Base-by-base conservation (phyloP, 2,797 vertebrate species). In the Salarias fasciatus region DNA sequence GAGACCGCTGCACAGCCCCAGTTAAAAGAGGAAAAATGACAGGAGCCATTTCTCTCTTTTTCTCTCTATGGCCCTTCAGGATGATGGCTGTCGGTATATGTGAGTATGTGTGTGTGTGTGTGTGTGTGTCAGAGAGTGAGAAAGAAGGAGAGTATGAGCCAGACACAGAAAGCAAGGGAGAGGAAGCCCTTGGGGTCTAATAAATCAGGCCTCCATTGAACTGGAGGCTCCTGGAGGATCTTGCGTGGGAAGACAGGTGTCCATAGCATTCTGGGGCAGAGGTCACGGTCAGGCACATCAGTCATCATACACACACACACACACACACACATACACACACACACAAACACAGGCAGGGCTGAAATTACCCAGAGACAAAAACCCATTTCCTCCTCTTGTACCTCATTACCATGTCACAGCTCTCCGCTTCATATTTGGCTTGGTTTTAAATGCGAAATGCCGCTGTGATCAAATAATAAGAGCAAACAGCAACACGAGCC, bases 171-270 rank as follows among this genome's bases (percentile, higher is more conserved):
- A 53, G 45, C 62, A 63, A 50, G 45, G 40, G 35, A 67, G 57
- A 74, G 71, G 46, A 68, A 84, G 81, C 73, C 87, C 75, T 78
- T 69, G 52, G 85, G 87, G 85, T 85, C 79, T 79, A 69, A 90
- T 89, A 90, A 90, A 90, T 89, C 87, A 89, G 84, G 44, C 31
- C 53, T 79, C 80, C 71, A 63, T 69, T 85, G 85, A 87, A 63
- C 69, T 35, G 71, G 58, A 79, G 62, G 51, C 60, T 85, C 79
- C 71, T 70, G 65, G 59, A 81, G 80, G 75, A 82, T 75, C 75
- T 59, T 72, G 77, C 44, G 55, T 81, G 76, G 79, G 87, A 88
- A 88, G 88, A 90, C 88, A 91, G 89, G 86, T 91, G 88, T 91
- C 87, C 86, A 73, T 68, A 77, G 67, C 57, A 72, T 78, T 85